A percentile compares a stretch with the other conserved stretches of the same genome.
These are phyloP conservation scores for Carcinoscorpius rotundicauda DNA, from an alignment of 1,140 invertebrate species.

Conservation along the genomic window DNA sequence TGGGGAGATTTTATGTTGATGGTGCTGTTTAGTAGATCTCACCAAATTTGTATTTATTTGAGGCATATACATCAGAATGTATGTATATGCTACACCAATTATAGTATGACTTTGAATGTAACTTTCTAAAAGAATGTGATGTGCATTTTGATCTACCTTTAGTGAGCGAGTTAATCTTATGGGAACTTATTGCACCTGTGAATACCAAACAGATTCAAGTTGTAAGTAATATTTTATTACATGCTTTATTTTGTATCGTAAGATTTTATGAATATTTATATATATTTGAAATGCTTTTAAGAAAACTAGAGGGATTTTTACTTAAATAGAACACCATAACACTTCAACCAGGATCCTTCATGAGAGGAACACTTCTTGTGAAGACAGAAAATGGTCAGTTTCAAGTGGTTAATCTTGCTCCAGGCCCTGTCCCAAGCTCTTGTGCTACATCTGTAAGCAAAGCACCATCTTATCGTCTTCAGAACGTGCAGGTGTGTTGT, in stretches of 20 bases:
- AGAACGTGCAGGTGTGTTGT: conserved; percentile 40
- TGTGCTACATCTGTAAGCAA: conserved; percentile 30
- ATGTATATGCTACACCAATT: no score
- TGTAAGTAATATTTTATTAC: conserved; percentile 1
- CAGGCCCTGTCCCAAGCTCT: conserved; percentile 40
- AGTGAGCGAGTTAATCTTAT: no score
- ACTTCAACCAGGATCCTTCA: conserved; percentile 54
- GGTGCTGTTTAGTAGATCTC: no score
- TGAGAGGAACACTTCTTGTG: conserved; percentile 69
- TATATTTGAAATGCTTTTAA: conserved; percentile 32
- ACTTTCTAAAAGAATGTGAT: no score
- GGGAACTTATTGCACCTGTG: no score
- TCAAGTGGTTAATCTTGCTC: conserved; percentile 74
- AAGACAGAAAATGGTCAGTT: conserved; percentile 93
- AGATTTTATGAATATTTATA: conserved; percentile 30
- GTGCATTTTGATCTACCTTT: no score
- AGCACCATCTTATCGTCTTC: conserved; percentile 43
- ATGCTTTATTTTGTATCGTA: not conserved
- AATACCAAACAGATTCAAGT: not conserved
- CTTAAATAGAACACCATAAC: conserved; percentile 35
- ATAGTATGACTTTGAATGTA: no score
- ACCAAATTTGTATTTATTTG: no score
- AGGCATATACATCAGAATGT: no score
- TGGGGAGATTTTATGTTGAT: no score
- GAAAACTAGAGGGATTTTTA: no score